Evolutionary conservation across 1,140 invertebrate genomes (phyloP), one percentile per base, ranked within the genome.

Genomic region (Macrobrachium nipponense): DNA sequence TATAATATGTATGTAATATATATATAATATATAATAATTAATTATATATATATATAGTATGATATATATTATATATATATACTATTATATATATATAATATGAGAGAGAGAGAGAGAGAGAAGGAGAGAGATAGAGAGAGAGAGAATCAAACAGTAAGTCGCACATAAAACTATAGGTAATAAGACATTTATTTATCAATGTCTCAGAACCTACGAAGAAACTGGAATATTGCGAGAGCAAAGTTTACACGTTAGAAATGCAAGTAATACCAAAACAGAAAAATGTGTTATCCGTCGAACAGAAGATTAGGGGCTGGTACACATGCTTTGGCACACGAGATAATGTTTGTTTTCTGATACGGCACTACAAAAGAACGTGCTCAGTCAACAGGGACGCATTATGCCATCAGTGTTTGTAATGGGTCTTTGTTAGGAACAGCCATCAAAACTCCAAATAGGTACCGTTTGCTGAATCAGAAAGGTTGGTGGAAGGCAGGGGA

Each of bases 41-140:
- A n/a, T n/a, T 80, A 58, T 80, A 27, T 80, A 58, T 80, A 70
- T 80, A 58, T 80, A 58, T 80, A 58, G n/a, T 80, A 58, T 80
- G n/a, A 58, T 80, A 58, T 80, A 58, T 70, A 58, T 80, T 80
- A 58, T 80, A 58, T 80, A 58, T 68, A n/a, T 80, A 58, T 70
- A 80, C n/a, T n/a, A n/a, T n/a, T 60, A 64, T 62, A 70, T 60
- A 36, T 68, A 61, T 2, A 7, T 4, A n/a, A n/a, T n/a, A n/a
- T n/a, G n/a, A n/a, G n/a, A n/a, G 18, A 15, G 20, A 18, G 8
- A 79, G 77, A 7, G 77, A 79, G 11, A n/a, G 60, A 79, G 77
- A 61, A 8, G 36, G 15, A 20, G 7, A 62, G 20, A 58, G n/a
- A n/a, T 0, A 36, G 23, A 79, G 77, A 59, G 23, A 61, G 77